Conservation (phyloP, 2,888 invertebrate species). For the Xanthia togata region DNA sequence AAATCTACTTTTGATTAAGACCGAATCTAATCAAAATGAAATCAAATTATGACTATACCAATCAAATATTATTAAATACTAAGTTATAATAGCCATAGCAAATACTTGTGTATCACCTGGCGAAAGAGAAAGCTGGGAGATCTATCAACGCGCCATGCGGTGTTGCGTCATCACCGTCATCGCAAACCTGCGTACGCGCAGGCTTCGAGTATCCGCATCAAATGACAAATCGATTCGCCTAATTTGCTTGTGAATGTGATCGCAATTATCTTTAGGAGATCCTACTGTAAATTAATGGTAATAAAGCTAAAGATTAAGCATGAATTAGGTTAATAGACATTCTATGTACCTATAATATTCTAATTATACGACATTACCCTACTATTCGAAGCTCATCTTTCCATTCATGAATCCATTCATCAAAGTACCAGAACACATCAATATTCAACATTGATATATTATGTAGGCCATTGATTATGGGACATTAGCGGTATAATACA, state of each 20-base stretch:
- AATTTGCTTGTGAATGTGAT: slow-evolving; percentile 29
- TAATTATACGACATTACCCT: neutral
- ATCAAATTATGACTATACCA: neutral
- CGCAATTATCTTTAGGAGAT: slow-evolving; percentile 5
- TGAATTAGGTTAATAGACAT: neutral
- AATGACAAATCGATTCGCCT: slow-evolving; percentile 54
- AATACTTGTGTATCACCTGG: slow-evolving; percentile 44
- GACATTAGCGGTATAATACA: slow-evolving; percentile 27
- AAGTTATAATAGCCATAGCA: slow-evolving; percentile 23
- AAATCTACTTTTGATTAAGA: neutral
- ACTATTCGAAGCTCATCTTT: neutral
- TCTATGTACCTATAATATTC: neutral
- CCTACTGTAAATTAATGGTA: neutral
- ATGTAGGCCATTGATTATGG: slow-evolving; percentile 23
- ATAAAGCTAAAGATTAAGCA: neutral
- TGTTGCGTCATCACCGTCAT: slow-evolving; percentile 58
- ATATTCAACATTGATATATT: slow-evolving; percentile 25
- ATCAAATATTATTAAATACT: slow-evolving; percentile 21
- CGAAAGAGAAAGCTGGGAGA: slow-evolving; percentile 79
- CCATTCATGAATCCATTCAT: slow-evolving; percentile 22
- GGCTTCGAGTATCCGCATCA: slow-evolving; percentile 43
- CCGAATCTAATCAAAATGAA: neutral
- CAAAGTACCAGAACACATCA: slow-evolving; percentile 14
- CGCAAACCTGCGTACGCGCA: slow-evolving; percentile 72
- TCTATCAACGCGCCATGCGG: slow-evolving; percentile 71